Conservation (phyloP, 2,888 invertebrate genomes). For the Blastobasis lacticolella region DNA sequence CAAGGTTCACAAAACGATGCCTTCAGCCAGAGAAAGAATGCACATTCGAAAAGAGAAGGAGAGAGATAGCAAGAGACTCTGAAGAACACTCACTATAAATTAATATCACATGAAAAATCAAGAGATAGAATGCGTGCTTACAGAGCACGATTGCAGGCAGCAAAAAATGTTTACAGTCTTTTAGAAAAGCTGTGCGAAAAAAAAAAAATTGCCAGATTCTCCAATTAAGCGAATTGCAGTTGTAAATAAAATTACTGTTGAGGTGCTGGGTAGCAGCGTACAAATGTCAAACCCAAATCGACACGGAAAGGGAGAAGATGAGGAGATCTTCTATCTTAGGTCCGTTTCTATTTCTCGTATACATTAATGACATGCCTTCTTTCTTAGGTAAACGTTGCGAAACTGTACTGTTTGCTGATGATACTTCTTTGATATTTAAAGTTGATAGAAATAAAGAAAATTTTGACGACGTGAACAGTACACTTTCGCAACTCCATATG, state of each 20-base stretch:
- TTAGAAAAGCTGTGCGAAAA: constrained; percentile 6
- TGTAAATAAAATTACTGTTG: constrained; percentile 1
- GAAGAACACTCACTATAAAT: not conserved
- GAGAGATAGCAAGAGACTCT: no score
- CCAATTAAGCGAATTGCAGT: constrained; percentile 2
- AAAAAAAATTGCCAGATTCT: constrained; percentile 4
- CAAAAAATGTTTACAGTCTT: not conserved
- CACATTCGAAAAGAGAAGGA: not conserved
- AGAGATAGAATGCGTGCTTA: constrained; percentile 1
- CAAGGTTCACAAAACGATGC: not conserved
- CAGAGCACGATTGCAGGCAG: not conserved
- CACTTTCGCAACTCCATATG: no score
- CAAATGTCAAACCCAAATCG: not conserved
- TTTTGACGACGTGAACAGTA: no score
- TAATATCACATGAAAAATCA: no score
- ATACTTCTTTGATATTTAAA: no score
- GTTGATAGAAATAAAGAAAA: no score
- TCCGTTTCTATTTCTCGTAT: no score
- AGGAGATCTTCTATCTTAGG: not conserved
- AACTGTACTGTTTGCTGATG: no score
- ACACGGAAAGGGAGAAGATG: not conserved
- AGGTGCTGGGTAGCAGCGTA: not conserved
- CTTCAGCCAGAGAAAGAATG: not conserved
- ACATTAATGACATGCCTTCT: no score
- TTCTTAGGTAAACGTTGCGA: no score